A percentile compares a stretch with the other conserved stretches of the same genome.
These are phyloP conservation scores for Elaphurus davidianus DNA, from an alignment of 2,113 vertebrate species.

Conservation along the genomic window DNA sequence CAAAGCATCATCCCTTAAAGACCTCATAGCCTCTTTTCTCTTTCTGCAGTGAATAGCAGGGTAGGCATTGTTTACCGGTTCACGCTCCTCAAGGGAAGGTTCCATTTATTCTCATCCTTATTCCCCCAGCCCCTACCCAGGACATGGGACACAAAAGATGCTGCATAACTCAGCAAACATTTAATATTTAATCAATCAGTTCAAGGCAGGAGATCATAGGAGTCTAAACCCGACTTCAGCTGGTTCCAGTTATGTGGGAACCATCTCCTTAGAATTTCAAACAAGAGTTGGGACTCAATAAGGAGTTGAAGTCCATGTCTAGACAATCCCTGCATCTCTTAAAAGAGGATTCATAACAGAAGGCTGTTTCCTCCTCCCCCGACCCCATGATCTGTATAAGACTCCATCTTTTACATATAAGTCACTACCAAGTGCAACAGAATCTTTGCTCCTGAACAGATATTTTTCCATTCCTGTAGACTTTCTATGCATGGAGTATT, in stretches of 20 bases:
- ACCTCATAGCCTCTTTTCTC: neutral
- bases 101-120: neutral
- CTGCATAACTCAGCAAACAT: neutral
- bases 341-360: neutral
- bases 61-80: neutral
- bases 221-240: neutral
- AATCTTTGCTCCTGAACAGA: neutral
- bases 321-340: neutral
- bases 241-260: neutral
- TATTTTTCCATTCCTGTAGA: neutral
- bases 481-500: neutral
- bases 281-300: neutral
- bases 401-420: neutral
- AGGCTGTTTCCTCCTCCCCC: neutral
- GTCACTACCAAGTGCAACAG: neutral
- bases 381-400: neutral
- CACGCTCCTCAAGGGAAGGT: neutral
- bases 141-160: neutral
- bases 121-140: neutral
- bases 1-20: neutral
- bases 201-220: neutral
- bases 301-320: neutral
- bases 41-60: neutral
- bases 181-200: conserved; percentile 36
- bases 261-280: neutral